Conservation (phyloP, 2,113 vertebrate genomes). For the Syrrhaptes paradoxus region DNA sequence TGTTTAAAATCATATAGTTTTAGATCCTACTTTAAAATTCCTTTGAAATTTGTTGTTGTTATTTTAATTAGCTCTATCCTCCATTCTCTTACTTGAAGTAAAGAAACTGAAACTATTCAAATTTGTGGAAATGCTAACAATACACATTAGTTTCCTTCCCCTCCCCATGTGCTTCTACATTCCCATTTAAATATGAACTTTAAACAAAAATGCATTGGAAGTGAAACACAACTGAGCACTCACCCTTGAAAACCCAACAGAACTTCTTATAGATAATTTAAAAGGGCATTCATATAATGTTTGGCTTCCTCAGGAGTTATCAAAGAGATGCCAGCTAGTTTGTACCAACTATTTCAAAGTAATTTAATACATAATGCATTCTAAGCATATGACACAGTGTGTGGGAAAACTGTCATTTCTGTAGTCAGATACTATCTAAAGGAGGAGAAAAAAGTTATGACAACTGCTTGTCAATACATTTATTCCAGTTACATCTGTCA, state of each 20-base stretch:
- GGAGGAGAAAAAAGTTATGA: neutral
- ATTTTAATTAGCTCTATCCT: neutral
- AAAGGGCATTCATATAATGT: neutral
- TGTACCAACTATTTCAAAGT: neutral
- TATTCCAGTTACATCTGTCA: constrained; percentile 7
- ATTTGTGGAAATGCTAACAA: neutral
- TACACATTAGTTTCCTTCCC: neutral
- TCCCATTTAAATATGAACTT: neutral
- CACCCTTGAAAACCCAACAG: neutral
- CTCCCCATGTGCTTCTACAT: neutral
- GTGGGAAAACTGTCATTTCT: constrained; percentile 15
- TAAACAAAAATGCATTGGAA: neutral
- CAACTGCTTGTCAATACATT: constrained; percentile 28
- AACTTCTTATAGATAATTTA: constrained; percentile 12
- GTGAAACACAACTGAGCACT: neutral
- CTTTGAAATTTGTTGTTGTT: neutral
- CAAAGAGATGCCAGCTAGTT: neutral
- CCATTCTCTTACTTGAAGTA: neutral
- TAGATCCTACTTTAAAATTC: neutral
- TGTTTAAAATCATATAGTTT: neutral
- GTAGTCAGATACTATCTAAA: neutral
- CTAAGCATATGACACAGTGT: neutral
- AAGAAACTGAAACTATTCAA: neutral
- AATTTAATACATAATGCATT: constrained; percentile 11
- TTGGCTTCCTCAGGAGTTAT: constrained; percentile 2